Percentiles rank a stretch among this genome's conserved stretches.
phyloP scores from a whole-genome alignment of 2,113 vertebrate species.

The Melanocharis versteri region DNA sequence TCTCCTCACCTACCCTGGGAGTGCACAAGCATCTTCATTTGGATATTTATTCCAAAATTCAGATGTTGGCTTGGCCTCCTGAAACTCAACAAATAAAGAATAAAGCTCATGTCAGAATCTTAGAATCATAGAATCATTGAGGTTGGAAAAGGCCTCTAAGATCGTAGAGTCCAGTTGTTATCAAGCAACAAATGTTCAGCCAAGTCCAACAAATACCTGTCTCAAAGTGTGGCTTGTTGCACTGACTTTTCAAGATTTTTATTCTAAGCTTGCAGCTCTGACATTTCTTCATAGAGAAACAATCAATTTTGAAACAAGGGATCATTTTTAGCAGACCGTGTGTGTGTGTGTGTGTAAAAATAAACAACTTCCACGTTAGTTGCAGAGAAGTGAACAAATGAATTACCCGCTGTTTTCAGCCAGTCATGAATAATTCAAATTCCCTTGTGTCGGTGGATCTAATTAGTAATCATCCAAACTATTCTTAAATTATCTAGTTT shows the following conservation, averaged over 20 bases:
- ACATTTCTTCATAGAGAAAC: not conserved
- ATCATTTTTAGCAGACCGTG: conserved; percentile 41
- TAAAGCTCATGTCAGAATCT: not conserved
- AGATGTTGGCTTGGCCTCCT: not conserved
- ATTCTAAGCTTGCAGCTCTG: not conserved
- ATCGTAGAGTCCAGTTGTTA: not conserved
- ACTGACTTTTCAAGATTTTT: not conserved
- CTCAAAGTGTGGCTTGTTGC: not conserved
- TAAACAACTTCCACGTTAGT: conserved; percentile 71
- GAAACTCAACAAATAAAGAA: not conserved
- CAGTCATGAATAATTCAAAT: conserved; percentile 81
- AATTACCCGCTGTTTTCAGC: conserved; percentile 72
- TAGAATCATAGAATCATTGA: not conserved
- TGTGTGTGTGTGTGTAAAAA: not conserved
- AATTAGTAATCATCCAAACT: conserved; percentile 81
- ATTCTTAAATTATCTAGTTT: conserved; percentile 78
- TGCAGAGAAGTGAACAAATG: conserved; percentile 71
- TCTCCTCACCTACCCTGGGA: not conserved
- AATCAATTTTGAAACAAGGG: conserved; percentile 33
- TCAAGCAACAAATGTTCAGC: not conserved
- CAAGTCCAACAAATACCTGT: not conserved
- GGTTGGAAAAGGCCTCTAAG: not conserved
- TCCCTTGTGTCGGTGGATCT: conserved; percentile 63
- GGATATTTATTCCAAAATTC: not conserved
- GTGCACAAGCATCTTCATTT: not conserved